Evolutionary conservation across 2,113 vertebrate species (phyloP).

Genomic region (Vulpes lagopus): DNA sequence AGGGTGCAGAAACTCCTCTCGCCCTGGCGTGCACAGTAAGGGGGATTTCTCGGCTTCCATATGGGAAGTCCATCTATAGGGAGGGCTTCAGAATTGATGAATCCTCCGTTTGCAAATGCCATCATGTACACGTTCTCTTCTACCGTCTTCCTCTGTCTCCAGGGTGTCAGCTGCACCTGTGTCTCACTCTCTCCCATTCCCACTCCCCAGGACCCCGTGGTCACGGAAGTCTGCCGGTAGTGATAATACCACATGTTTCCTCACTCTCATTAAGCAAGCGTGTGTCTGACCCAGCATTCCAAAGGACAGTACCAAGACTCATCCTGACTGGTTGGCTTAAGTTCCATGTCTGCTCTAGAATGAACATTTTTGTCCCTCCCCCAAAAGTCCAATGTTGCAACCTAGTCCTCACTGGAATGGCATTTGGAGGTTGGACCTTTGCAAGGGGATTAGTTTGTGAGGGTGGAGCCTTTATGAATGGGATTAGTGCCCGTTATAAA

Average conservation of each 20-base stretch:
- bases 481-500: not conserved
- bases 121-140: not conserved
- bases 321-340: not conserved
- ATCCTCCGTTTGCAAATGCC: not conserved
- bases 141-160: not conserved
- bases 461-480: not conserved
- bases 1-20: slow-evolving; percentile 21
- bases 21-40: not conserved
- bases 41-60: not conserved
- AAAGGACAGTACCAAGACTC: not conserved
- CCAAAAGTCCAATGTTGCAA: not conserved
- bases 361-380: not conserved
- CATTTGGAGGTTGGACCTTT: not conserved
- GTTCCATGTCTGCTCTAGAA: not conserved
- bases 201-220: not conserved
- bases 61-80: not conserved
- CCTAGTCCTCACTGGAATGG: not conserved
- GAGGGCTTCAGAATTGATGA: not conserved
- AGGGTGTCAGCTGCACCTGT: not conserved
- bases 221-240: not conserved
- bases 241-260: not conserved
- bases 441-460: not conserved
- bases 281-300: not conserved
- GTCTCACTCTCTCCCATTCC: not conserved
- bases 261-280: not conserved